A percentile compares a stretch with the other conserved stretches of the same genome.
Conservation (phyloP, 2,113 vertebrate genomes). For the Panthera tigris region DNA sequence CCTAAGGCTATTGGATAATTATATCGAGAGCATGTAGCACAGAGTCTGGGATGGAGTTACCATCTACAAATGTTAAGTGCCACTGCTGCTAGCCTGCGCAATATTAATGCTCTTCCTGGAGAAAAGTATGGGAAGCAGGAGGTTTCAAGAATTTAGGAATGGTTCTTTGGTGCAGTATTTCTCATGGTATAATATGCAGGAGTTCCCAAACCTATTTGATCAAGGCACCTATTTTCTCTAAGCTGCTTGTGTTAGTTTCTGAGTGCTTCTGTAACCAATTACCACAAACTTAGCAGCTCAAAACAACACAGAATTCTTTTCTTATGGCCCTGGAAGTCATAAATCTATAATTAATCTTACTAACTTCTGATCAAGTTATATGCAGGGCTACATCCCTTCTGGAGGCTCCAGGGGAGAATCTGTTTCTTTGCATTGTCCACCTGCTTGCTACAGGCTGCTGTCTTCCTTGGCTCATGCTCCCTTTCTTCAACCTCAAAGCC, state of each 20-base stretch:
- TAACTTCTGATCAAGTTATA: neutral
- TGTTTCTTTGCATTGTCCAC: neutral
- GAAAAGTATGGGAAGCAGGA: neutral
- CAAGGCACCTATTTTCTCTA: neutral
- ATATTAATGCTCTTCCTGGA: neutral
- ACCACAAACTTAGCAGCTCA: neutral
- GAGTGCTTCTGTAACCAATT: neutral
- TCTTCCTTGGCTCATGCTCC: neutral
- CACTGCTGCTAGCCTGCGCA: neutral
- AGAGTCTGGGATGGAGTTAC: neutral
- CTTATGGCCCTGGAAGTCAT: neutral
- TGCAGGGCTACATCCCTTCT: neutral
- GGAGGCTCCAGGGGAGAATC: neutral
- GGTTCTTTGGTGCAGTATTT: neutral
- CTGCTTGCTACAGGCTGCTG: neutral
- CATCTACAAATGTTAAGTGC: neutral
- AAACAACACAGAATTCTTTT: neutral
- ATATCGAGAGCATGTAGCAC: neutral
- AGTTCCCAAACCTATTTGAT: neutral
- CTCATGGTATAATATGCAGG: neutral
- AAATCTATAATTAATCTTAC: neutral
- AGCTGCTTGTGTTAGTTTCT: neutral
- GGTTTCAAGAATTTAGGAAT: neutral
- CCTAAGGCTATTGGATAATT: neutral
- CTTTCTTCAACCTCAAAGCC: neutral